Base-by-base conservation (phyloP, 2,888 invertebrate genomes). In the Scrobipalpa atriplicella region DNA sequence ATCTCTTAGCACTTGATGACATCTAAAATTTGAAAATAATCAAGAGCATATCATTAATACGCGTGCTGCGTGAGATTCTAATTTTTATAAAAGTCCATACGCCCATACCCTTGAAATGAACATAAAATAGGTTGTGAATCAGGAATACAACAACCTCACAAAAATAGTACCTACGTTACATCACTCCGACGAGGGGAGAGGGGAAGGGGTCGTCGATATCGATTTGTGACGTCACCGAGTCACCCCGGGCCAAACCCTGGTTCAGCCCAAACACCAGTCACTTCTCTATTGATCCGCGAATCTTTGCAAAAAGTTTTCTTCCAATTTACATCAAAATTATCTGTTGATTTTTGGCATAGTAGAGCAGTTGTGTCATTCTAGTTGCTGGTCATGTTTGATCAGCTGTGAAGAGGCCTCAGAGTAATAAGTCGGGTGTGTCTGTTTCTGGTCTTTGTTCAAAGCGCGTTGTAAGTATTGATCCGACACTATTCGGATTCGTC, bases 201-300 rank as follows among this genome's bases (percentile, higher is more conserved):
- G 68, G 52, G 21, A 62, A 36, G 36, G 58, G 62, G 19, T 41
- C 21, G 62, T 38, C 6, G 9, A 16, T 77, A 81, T 80, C 74
- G 81, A 80, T 80, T 73, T 56, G 71, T 80, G 81, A 81, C 81
- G 81, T 81, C 80, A 81, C 74, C 51, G 60, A 68, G 71, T 47
- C 41, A 47, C 65, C 71, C 72, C 71, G 67, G 71, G 68, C 72
- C 65, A 65, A 70, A 60, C 71, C 68, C 58, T 58, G 58, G 65
- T 70, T 58, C 62, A 39, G 38, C 38, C 39, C 52, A 43, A 6
- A 43, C 61, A 61, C 39, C 11, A 47, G 62, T 47, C 47, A 29
- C 29, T 29, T 29, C 29, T 21, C 39, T 47, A 62, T 62, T 21
- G 62, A 47, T 47, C 43, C 2, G 16, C 19, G 62, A 47, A 36